Evolutionary conservation across 2,113 vertebrate species (phyloP).

Genomic region (Anthoscopus minutus): DNA sequence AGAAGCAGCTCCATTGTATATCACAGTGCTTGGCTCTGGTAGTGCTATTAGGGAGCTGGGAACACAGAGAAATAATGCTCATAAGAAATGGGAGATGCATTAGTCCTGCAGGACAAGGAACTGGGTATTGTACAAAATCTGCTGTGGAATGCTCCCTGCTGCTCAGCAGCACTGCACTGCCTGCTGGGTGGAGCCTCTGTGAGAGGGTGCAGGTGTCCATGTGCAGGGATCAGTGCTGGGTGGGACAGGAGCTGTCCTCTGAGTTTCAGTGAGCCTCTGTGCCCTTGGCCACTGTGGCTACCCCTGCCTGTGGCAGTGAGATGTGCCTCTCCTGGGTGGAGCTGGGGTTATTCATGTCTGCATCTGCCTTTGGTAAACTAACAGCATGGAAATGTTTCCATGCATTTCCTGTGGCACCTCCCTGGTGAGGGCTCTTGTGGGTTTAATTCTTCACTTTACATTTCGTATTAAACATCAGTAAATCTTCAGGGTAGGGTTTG

Average conservation of each 20-base stretch:
- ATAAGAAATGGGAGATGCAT: background rate
- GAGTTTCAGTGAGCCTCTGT: background rate
- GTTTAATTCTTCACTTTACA: background rate
- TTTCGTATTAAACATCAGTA: background rate
- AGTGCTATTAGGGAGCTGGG: background rate
- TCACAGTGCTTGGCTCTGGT: background rate
- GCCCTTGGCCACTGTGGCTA: background rate
- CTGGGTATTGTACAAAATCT: background rate
- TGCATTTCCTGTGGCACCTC: background rate
- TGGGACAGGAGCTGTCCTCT: background rate
- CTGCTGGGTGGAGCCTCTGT: background rate
- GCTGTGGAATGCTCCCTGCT: background rate
- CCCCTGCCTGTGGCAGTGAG: background rate
- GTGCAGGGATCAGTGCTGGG: fast-evolving
- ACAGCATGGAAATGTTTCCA: background rate
- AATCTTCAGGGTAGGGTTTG: background rate
- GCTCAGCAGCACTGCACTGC: background rate
- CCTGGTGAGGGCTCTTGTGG: background rate
- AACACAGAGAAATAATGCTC: background rate
- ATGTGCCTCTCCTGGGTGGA: background rate
- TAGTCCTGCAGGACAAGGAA: background rate
- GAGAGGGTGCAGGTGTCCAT: background rate
- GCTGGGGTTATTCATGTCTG: background rate
- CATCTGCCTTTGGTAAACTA: background rate
- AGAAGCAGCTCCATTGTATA: background rate